Conservation (phyloP, 2,113 vertebrate species). For the Cettia cetti region DNA sequence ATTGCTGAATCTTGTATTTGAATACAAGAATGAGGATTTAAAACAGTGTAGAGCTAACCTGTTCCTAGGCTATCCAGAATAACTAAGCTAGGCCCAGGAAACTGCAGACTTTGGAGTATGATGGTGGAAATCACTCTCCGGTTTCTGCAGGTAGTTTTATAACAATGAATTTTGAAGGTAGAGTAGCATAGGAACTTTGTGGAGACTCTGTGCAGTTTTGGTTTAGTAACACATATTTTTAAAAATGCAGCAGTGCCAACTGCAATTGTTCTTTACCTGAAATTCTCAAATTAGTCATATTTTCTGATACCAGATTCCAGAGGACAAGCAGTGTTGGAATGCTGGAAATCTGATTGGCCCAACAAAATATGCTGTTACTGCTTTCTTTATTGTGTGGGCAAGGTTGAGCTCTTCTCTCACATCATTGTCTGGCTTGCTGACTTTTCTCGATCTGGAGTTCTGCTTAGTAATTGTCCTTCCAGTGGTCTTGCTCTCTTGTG, state of each 20-base stretch:
- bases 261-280: background rate
- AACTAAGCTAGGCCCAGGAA: background rate
- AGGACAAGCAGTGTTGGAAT: background rate
- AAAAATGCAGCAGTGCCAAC: background rate
- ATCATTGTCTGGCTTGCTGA: background rate
- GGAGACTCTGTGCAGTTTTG: background rate
- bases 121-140: background rate
- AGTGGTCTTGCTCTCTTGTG: background rate
- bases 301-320: background rate
- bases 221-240: background rate
- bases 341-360: background rate
- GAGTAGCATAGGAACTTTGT: rapidly evolving
- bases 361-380: background rate
- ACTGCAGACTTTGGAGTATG: background rate
- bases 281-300: background rate
- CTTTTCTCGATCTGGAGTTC: background rate
- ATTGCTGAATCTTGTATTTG: background rate
- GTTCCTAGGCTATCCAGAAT: background rate
- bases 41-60: background rate
- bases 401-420: background rate
- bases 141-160: background rate
- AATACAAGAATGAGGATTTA: background rate
- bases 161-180: background rate
- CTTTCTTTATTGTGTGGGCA: background rate
- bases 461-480: background rate